phyloP scores from a whole-genome alignment of 2,797 vertebrate species.

The Aulostomus chinensis region DNA sequence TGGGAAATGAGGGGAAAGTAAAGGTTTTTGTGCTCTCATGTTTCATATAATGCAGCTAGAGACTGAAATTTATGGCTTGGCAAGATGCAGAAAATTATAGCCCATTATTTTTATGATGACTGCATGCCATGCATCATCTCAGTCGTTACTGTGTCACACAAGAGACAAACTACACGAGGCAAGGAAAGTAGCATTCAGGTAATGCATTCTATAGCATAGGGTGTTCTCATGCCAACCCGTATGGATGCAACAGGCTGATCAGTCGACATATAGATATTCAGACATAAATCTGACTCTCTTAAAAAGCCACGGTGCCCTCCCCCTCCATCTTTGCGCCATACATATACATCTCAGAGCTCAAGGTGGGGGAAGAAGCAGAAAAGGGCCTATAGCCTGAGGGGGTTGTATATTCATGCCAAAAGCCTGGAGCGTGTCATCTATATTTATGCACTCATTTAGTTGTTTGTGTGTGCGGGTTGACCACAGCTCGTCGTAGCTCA shows the following conservation, averaged over 20 bases:
- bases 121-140: constrained; percentile 12
- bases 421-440: constrained; percentile 70
- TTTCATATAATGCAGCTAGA: constrained; percentile 1
- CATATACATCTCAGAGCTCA: constrained; percentile 25
- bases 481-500: constrained; percentile 47
- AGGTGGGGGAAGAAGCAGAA: constrained; percentile 41
- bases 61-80: constrained; percentile 12
- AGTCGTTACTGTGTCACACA: neutral
- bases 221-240: neutral
- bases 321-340: constrained; percentile 18
- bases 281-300: constrained; percentile 38
- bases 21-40: neutral
- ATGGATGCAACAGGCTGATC: constrained; percentile 35
- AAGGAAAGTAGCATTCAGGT: constrained; percentile 10
- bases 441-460: constrained; percentile 73
- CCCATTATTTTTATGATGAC: constrained; percentile 25
- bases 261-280: constrained; percentile 34
- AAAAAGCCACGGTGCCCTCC: constrained; percentile 1
- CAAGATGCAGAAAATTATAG: constrained; percentile 11
- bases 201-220: constrained; percentile 14
- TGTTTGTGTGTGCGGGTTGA: constrained; percentile 67
- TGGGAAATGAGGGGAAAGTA: too few relatives aligned
- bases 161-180: constrained; percentile 13
- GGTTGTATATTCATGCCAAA: constrained; percentile 56
- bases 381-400: constrained; percentile 50